A percentile compares a stretch with the other conserved stretches of the same genome.
phyloP scores from a whole-genome alignment of 2,113 vertebrate species.

The Seriola rivoliana region DNA sequence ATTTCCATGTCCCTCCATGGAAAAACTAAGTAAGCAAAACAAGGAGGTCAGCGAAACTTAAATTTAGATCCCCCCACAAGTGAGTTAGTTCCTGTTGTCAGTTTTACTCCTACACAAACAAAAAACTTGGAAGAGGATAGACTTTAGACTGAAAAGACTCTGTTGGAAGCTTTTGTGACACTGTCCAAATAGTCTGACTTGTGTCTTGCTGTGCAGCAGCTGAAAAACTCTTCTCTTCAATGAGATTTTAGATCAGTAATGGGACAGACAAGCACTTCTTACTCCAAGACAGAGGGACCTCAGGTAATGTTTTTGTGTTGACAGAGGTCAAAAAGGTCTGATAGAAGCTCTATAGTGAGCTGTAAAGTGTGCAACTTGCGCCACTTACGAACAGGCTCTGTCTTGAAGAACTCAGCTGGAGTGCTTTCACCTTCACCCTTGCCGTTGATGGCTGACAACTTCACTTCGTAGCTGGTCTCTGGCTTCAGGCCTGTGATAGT shows the following conservation, averaged over 20 bases:
- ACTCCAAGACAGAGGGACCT: background rate
- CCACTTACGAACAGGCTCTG: conserved; percentile 96
- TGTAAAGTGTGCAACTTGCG: conserved; percentile 11
- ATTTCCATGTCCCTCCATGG: background rate
- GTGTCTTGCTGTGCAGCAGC: conserved; percentile 8
- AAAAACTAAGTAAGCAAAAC: conserved; percentile 11
- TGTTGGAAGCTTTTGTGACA: conserved; percentile 26
- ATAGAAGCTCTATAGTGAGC: conserved; percentile 18
- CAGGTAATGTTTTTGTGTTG: conserved; percentile 6
- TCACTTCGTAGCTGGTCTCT: conserved; percentile 90
- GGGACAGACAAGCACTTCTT: background rate
- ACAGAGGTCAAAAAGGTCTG: conserved; percentile 1
- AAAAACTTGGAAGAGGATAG: background rate
- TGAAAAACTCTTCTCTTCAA: conserved; percentile 4
- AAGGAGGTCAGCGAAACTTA: background rate
- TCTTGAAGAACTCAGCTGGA: conserved; percentile 88
- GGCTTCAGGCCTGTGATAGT: conserved; percentile 92
- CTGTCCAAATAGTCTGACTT: conserved; percentile 18
- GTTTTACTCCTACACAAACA: conserved; percentile 6
- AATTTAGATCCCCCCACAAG: too few relatives aligned
- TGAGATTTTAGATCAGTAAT: conserved; percentile 10
- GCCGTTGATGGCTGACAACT: conserved; percentile 94
- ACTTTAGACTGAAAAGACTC: conserved; percentile 16
- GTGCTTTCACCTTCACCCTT: conserved; percentile 95
- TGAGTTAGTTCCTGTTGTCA: conserved; percentile 25